Evolutionary conservation across 2,797 vertebrate genomes (phyloP), one percentile per base, ranked within the genome.

Genomic region (Phalanger gymnotis): DNA sequence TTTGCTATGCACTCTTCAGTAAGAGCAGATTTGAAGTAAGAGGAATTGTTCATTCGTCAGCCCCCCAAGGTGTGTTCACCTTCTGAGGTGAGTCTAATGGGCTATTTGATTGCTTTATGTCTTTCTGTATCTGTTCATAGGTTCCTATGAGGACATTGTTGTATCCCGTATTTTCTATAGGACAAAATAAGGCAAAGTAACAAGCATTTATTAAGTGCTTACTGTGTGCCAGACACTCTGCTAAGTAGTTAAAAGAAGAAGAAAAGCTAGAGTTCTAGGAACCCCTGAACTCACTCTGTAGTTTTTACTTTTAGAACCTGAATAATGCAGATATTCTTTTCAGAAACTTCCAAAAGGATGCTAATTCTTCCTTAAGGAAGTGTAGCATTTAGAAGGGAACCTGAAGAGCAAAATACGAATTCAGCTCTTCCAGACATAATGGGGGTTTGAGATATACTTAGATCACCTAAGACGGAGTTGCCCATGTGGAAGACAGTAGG

Each of bases 351-450:
- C 54, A n/a, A 57, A 4, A 73, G 34, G 61, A 73, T n/a, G 40
- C 25, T 30, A 34, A 19, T 73, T 5, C 5, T 73, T 73, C 40
- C 2, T 73, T 73, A 73, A 19, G 27, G 61, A 66, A 1, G 4
- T 66, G 5, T 2, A 28, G 28, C 55, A 56, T 61, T 25, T 47
- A 87, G 90, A 31, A 19, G 52, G 54, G 51, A 58, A 27, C 11
- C 5, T 7, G 6, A 55, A 31, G 58, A 1, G 0, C 11, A 30
- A 7, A 1, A 55, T 1, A 4, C 9, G 54, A 51, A 47, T 53
- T 66, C 54, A 1, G 3, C 31, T 54, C 53, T 30, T n/a, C n/a
- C 34, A 89, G 14, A 3, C 19, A 34, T 16, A n/a, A n/a, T n/a
- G 5, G 61, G 34, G 34, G 61, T n/a, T 66, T 19, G 34, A 66